Evolutionary conservation across 2,888 invertebrate genomes (phyloP).

Genomic region (Ophioninae sp.): DNA sequence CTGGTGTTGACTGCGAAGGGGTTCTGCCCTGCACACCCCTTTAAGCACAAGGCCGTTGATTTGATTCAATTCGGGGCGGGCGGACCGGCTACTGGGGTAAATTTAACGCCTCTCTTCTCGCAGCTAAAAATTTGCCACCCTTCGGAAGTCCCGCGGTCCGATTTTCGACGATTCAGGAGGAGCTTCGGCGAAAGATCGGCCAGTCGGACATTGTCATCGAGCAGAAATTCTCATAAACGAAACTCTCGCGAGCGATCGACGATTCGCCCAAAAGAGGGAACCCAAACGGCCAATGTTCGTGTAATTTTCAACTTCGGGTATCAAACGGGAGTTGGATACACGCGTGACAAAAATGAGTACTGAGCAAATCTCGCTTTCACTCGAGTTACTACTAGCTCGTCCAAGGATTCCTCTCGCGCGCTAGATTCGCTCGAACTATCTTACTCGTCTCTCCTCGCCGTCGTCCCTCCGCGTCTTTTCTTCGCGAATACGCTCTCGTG

Average conservation of each 20-base stretch:
- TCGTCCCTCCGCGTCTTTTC: constrained; percentile 43
- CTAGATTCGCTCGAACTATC: constrained; percentile 16
- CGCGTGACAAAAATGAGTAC: not conserved
- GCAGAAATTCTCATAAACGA: not conserved
- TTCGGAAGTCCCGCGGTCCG: constrained; percentile 32
- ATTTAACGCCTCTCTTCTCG: constrained; percentile 74
- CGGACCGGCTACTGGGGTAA: constrained; percentile 69
- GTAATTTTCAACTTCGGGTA: not conserved
- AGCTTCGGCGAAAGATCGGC: constrained; percentile 20
- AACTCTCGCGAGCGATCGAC: not conserved
- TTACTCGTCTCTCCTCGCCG: constrained; percentile 14
- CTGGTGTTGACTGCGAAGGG: constrained; percentile 59
- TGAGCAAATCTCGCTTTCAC: constrained; percentile 20
- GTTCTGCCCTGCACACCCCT: constrained; percentile 66
- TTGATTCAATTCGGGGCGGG: constrained; percentile 77
- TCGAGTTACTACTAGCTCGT: constrained; percentile 13
- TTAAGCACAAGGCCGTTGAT: constrained; percentile 79
- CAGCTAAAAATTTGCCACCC: constrained; percentile 51
- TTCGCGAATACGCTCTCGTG: constrained; percentile 46
- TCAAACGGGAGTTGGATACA: not conserved
- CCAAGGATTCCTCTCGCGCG: constrained; percentile 44
- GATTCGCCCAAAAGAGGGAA: not conserved
- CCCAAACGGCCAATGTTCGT: not conserved
- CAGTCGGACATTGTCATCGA: constrained; percentile 52
- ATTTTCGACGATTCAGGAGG: constrained; percentile 18